These are phyloP conservation scores for Molorchus minor DNA, from an alignment of 2,888 invertebrate species.

Conservation along the genomic window DNA sequence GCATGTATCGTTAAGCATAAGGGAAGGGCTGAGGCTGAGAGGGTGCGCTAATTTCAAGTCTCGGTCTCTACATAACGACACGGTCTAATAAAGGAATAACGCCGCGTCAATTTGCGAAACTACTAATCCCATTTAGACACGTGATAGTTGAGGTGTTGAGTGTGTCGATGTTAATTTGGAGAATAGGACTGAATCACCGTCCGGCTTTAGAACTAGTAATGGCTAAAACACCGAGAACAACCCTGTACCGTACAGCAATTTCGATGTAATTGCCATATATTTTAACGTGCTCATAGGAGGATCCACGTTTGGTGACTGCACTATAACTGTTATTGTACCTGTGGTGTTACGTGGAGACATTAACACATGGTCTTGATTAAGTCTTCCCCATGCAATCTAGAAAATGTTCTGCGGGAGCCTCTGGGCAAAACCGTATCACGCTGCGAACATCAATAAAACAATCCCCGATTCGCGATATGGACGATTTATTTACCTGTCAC, in stretches of 20 bases:
- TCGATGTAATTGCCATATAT: too few species aligned
- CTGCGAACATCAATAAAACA: conserved; percentile 13
- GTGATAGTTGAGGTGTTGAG: conserved; percentile 12
- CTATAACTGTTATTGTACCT: too few species aligned
- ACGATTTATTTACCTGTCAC: conserved; percentile 18
- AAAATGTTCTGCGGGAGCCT: too few species aligned
- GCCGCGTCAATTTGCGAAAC: conserved; percentile 10
- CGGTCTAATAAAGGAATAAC: conserved; percentile 7
- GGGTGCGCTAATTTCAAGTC: neutral
- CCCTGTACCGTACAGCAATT: too few species aligned
- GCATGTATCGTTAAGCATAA: neutral
- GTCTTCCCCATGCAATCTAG: too few species aligned
- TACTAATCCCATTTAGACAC: conserved; percentile 12
- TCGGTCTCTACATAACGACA: neutral
- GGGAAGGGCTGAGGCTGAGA: neutral
- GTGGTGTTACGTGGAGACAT: too few species aligned
- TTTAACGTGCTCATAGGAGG: too few species aligned
- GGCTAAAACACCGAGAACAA: too few species aligned
- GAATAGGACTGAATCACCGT: conserved; percentile 10
- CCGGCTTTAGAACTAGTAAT: conserved; percentile 9
- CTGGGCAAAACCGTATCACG: too few species aligned
- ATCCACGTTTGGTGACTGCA: too few species aligned
- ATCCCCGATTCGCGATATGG: conserved; percentile 3
- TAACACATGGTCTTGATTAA: too few species aligned
- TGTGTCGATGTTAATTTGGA: conserved; percentile 14